Evolutionary conservation across 2,113 vertebrate species (phyloP).

Genomic region (Rhinopomastus cyanomelas): DNA sequence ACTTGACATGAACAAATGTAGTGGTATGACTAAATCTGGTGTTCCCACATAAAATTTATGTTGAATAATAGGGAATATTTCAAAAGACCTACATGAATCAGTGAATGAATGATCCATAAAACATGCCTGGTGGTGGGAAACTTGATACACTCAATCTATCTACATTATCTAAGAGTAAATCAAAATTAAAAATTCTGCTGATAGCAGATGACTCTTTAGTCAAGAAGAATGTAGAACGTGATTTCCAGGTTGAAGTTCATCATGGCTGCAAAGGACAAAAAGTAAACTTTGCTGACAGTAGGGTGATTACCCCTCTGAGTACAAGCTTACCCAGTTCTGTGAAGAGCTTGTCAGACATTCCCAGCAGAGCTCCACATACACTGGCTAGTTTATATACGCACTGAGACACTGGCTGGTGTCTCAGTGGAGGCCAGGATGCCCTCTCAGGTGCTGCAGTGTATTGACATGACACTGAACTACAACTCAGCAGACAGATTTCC

Average conservation of each 20-base stretch:
- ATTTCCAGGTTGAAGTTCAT: background rate
- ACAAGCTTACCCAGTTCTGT: background rate
- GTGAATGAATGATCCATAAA: conserved; percentile 17
- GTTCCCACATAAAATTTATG: background rate
- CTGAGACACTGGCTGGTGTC: no score
- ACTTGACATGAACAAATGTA: conserved; percentile 19
- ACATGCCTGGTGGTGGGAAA: background rate
- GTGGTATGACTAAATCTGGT: background rate
- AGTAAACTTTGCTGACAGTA: background rate
- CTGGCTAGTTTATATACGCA: background rate
- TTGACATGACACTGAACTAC: background rate
- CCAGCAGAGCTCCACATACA: background rate
- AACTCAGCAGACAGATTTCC: background rate
- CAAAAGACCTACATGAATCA: conserved; percentile 24
- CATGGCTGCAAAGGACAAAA: conserved; percentile 47
- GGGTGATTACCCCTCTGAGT: background rate
- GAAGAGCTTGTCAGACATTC: background rate
- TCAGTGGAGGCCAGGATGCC: background rate
- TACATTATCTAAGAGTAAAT: conserved; percentile 22
- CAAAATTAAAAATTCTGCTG: background rate
- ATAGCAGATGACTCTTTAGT: background rate
- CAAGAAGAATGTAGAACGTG: background rate
- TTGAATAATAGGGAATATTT: conserved; percentile 33
- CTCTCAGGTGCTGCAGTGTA: background rate
- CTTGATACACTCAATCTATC: background rate